Base-by-base conservation (phyloP, 2,888 invertebrate genomes). In the Chironomus riparius region DNA sequence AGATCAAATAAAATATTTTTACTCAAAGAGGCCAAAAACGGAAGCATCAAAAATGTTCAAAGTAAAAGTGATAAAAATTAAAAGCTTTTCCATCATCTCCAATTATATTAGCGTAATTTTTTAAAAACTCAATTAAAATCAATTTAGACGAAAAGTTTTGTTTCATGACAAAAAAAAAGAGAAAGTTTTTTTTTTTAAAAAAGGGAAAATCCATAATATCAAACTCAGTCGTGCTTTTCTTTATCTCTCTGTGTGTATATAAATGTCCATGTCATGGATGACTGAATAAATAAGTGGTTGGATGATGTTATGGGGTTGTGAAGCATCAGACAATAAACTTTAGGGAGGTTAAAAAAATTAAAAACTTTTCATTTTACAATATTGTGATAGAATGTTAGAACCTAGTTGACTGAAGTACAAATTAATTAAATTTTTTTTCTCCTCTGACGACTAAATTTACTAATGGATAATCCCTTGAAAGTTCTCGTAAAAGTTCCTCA, bases 41-140 rank as follows among this genome's bases (percentile, higher is more conserved):
- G 50, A 50, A 50, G 15, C 50, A 50, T 3, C 22, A 28, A 15
- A 15, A 10, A 65, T 22, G 65, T 18, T 22, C 6, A 48, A 15
- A 15, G 61, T 5, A 13, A 62, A 61, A 72, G 62, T 62, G 72
- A 62, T 72, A 61, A 72, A 61, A 72, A 62, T 72, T 72, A 72
- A 72, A 62, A 72, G 72, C 72, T 28, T 61, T 72, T 72, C 72
- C 61, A 72, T 72, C 72, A 62, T 72, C 62, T 24, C 38, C 62
- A 72, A 72, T 72, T 72, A 62, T 6, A 3, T 13, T 65, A 21
- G 38, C 61, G 18, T 15, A 18, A 15, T 13, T 38, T 72, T 61
- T 61, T 38, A 22, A 65, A 72, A 72, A 72, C 47, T 72, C 72
- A 72, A 72, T 72, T 72, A 72, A 72, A 72, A 72, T 62, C 72